Base-by-base conservation (phyloP, 1,140 invertebrate species). In the Drosophila eugracilis region DNA sequence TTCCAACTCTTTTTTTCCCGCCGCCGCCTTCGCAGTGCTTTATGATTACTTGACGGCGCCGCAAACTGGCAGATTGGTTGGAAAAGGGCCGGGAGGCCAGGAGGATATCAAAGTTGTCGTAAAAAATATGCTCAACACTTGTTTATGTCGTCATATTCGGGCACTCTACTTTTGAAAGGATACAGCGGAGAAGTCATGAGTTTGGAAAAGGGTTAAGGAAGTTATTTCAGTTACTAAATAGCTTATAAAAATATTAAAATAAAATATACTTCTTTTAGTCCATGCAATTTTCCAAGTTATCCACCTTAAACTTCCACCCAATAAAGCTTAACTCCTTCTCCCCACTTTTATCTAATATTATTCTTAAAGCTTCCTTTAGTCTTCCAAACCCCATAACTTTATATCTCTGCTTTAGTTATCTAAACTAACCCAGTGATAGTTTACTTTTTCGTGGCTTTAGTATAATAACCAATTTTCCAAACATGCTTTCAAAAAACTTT, bases 81-180 rank as follows among this genome's bases (percentile, higher is more conserved):
- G 21, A 32, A 26, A 26, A 12, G 39, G 17, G 17, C n/a, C n/a
- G n/a, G 24, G 10, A 32, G 30, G 30, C 9, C 44, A 55, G 50
- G 58, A 55, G 48, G 60, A 63, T 65, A 39, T 54, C 67, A 71
- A 67, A 78, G 30, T 77, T 81, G 78, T 78, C 70, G 48, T 88
- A 81, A 83, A 76, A 86, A 86, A 83, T 88, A 72, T 81, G 78
- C 65, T 78, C 74, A 57, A 88, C 83, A 88, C 83, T 86, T 86
- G 83, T 88, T 86, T 72, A 69, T 74, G 81, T 81, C 67, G 28
- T 41, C 41, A 60, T 49, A 36, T 14, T 42, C 14, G 30, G 24
- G 36, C 32, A 60, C 70, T 47, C 67, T 36, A 15, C 24, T 21
- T n/a, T 14, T 3, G 4, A 17, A 4, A 17, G 39, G 26, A 26